Evolutionary conservation across 2,888 invertebrate species (phyloP).

Genomic region (Yponomeuta cagnagella): DNA sequence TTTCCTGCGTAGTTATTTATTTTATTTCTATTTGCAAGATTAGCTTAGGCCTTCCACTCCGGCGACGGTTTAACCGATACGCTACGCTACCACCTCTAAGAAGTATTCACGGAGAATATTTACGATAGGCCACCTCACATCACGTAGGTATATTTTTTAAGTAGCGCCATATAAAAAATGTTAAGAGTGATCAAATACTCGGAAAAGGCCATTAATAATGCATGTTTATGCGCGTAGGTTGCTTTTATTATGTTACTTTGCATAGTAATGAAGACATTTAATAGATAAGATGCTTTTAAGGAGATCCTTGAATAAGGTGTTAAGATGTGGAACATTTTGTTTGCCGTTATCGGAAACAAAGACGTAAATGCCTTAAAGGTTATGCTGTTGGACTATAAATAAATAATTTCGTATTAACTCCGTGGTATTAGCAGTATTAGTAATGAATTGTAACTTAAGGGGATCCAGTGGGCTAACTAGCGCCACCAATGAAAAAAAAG

Average conservation of each 20-base stretch:
- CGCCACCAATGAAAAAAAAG: too few relatives aligned
- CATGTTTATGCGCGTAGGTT: conserved; percentile 26
- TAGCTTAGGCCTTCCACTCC: too few relatives aligned
- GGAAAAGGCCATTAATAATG: conserved; percentile 4
- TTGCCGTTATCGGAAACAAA: conserved; percentile 33
- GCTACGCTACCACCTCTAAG: too few relatives aligned
- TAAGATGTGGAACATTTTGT: conserved; percentile 29
- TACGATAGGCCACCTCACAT: too few relatives aligned
- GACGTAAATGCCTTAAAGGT: conserved; percentile 34
- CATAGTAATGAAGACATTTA: conserved; percentile 43
- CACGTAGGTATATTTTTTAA: background rate
- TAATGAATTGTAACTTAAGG: too few relatives aligned
- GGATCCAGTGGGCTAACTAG: too few relatives aligned
- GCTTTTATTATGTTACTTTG: conserved; percentile 36
- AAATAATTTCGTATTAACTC: too few relatives aligned
- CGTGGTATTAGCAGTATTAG: too few relatives aligned
- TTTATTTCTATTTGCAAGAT: too few relatives aligned
- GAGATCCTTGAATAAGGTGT: conserved; percentile 37
- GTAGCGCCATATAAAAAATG: background rate
- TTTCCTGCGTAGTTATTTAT: too few relatives aligned
- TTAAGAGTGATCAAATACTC: background rate
- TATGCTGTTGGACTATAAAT: conserved; percentile 29
- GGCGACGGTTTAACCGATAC: too few relatives aligned
- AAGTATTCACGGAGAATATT: background rate
- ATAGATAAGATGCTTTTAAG: conserved; percentile 48